Conservation (phyloP, 2,113 vertebrate genomes). For the Zonotrichia leucophrys region DNA sequence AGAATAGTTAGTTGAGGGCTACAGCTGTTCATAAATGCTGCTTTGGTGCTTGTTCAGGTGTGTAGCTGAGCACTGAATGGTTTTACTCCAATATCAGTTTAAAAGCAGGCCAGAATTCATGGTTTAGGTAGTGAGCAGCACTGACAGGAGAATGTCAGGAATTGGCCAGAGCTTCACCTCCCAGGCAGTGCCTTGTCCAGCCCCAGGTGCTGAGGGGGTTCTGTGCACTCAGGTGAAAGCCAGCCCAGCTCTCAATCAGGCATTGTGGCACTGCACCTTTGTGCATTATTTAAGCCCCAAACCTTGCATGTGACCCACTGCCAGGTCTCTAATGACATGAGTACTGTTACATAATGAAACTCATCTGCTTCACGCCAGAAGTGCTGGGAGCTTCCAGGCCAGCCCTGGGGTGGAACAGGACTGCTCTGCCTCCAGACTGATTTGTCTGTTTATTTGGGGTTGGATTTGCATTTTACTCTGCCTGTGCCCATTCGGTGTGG, state of each 20-base stretch:
- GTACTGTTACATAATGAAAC: constrained; percentile 35
- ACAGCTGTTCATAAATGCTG: accelerated
- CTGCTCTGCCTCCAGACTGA: not conserved
- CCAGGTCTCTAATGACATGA: constrained; percentile 46
- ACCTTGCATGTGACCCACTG: not conserved
- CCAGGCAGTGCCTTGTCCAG: not conserved
- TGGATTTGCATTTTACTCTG: not conserved
- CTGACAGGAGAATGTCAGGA: not conserved
- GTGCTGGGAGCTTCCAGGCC: not conserved
- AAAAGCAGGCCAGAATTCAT: not conserved
- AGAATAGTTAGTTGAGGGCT: not conserved
- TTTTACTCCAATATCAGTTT: not conserved
- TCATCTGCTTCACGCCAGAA: not conserved
- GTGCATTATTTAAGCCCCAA: constrained; percentile 32
- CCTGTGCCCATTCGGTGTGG: not conserved
- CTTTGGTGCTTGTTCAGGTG: not conserved
- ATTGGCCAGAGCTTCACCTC: not conserved
- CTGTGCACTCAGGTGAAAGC: not conserved
- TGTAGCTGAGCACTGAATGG: not conserved
- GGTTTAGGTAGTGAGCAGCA: not conserved
- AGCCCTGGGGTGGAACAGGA: not conserved
- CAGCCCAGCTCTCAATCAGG: not conserved
- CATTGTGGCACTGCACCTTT: not conserved
- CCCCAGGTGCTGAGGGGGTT: not conserved
- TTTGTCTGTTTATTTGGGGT: not conserved